Conservation (phyloP, 2,113 vertebrate genomes). For the Erinaceus europaeus region DNA sequence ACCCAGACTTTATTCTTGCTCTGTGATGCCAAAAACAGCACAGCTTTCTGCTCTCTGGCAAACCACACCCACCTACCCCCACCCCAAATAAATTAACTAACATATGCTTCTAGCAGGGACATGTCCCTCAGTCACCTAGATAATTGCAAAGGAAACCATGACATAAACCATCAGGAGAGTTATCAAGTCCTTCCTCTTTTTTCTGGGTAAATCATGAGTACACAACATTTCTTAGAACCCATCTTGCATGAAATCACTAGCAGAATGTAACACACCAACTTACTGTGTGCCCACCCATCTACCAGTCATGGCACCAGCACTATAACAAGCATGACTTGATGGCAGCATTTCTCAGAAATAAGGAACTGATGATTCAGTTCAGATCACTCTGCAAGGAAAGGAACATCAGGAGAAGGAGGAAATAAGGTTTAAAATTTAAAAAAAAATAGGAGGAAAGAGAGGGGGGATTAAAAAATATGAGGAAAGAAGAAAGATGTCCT, state of each 20-base stretch:
- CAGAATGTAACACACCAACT: not conserved
- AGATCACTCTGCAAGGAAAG: not conserved
- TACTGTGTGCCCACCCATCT: not conserved
- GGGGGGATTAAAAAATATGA: rapidly evolving
- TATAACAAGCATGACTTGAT: not conserved
- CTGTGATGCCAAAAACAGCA: not conserved
- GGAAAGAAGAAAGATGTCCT: not conserved
- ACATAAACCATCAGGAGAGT: not conserved
- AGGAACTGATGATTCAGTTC: not conserved
- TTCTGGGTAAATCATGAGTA: not conserved
- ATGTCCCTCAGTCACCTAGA: not conserved
- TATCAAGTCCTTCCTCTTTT: not conserved
- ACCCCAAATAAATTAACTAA: conserved; percentile 25
- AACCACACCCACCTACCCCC: not conserved
- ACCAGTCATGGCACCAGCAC: not conserved
- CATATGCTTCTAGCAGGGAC: not conserved
- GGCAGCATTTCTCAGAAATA: not conserved
- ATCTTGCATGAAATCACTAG: not conserved
- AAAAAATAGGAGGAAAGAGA: not conserved
- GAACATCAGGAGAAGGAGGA: not conserved
- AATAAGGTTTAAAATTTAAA: not conserved
- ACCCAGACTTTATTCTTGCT: conserved; percentile 40
- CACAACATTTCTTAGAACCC: not conserved
- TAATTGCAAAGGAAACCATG: not conserved
- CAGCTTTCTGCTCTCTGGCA: not conserved